Percentiles rank a stretch among this genome's conserved stretches.
These are phyloP conservation scores for Anadara kagoshimensis DNA, from an alignment of 1,140 invertebrate genomes.

Conservation along the genomic window DNA sequence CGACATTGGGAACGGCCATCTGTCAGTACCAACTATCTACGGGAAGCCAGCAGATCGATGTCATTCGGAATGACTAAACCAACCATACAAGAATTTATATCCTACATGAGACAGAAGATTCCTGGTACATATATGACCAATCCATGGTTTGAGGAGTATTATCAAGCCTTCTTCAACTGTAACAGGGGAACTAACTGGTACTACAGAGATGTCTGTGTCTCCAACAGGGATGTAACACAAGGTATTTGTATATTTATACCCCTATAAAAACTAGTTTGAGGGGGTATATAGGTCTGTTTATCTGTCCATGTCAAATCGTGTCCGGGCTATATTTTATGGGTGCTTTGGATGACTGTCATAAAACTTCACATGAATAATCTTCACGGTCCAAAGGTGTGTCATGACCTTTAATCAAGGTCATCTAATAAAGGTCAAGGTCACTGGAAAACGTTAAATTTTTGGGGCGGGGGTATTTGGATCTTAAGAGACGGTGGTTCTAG, in stretches of 20 bases:
- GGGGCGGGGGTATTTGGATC: no score
- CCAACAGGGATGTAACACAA: slow-evolving; percentile 17
- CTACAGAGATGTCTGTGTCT: slow-evolving; percentile 35
- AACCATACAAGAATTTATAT: slow-evolving; percentile 19
- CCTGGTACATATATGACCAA: slow-evolving; percentile 40
- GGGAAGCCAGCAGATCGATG: slow-evolving; percentile 23
- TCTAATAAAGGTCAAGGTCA: no score
- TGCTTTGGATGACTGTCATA: no score
- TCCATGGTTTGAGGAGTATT: slow-evolving; percentile 68
- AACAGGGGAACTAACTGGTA: slow-evolving; percentile 46
- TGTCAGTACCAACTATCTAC: slow-evolving; percentile 8
- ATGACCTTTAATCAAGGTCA: no score
- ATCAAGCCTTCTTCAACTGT: slow-evolving; percentile 53
- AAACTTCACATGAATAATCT: no score
- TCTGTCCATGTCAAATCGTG: no score
- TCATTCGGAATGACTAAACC: slow-evolving; percentile 23
- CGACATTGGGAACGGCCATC: slow-evolving; percentile 41
- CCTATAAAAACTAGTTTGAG: no score
- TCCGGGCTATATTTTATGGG: no score
- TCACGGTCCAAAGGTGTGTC: no score
- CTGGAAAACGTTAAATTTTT: no score
- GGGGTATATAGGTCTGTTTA: no score
- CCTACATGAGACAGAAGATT: slow-evolving; percentile 26
- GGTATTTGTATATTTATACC: neutral
- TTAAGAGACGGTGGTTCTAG: no score